Conservation (phyloP, 2,797 vertebrate genomes). For the Rhinogobio ventralis region DNA sequence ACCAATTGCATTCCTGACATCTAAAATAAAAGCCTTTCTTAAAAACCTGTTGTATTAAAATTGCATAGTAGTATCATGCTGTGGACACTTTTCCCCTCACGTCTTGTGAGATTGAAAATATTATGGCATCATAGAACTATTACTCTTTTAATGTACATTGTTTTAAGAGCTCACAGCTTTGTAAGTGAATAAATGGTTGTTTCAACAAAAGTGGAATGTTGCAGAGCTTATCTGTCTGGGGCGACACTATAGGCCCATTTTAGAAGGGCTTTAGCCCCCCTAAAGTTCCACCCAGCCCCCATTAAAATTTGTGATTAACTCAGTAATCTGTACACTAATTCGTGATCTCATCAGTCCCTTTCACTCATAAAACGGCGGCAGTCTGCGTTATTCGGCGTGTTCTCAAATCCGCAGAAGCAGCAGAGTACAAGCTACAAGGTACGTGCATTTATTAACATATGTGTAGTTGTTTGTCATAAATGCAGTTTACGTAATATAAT, state of each 20-base stretch:
- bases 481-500: background rate
- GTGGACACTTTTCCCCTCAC: background rate
- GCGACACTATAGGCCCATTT: background rate
- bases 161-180: background rate
- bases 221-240: background rate
- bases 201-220: background rate
- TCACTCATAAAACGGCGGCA: background rate
- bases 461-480: background rate
- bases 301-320: background rate
- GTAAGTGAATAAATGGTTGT: background rate
- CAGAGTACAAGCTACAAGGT: background rate
- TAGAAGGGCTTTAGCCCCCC: background rate
- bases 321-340: background rate
- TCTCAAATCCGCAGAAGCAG: background rate
- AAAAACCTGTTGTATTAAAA: background rate
- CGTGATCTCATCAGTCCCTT: background rate
- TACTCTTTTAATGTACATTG: too few species aligned
- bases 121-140: background rate
- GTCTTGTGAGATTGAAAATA: background rate
- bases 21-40: background rate
- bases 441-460: background rate
- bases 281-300: too few species aligned
- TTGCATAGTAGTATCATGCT: background rate
- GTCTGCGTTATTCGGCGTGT: background rate
- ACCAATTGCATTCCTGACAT: constrained; percentile 5